phyloP scores from a whole-genome alignment of 2,888 invertebrate species.

The Acrobasis suavella region DNA sequence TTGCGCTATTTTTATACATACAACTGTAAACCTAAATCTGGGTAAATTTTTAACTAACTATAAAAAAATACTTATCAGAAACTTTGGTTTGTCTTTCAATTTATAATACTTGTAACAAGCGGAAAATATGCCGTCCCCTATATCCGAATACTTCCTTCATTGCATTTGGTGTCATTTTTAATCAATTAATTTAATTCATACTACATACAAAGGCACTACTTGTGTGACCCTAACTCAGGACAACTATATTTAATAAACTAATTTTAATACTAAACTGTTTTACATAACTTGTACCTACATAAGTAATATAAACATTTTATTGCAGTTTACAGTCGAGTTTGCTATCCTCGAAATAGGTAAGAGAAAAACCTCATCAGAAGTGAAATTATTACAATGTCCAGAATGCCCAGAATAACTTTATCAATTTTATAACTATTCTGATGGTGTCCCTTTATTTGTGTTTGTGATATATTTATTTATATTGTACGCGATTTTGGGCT shows the following conservation, averaged over 20 bases:
- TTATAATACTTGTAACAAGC: background rate
- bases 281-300: background rate
- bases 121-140: background rate
- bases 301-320: no score
- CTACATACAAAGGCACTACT: constrained; percentile 21
- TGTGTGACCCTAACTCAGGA: no score
- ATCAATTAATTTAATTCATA: constrained; percentile 7
- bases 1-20: no score
- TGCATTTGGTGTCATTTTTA: constrained; percentile 21
- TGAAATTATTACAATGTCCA: no score
- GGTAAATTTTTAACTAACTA: no score
- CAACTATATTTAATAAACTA: background rate
- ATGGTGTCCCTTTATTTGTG: no score
- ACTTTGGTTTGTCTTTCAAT: background rate
- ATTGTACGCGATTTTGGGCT: no score
- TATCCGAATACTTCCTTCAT: background rate
- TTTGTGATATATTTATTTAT: no score
- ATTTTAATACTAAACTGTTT: background rate
- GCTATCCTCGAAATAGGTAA: no score
- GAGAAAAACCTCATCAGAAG: no score
- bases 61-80: background rate
- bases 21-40: no score
- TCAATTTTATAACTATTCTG: background rate
- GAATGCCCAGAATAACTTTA: background rate
- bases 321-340: no score